These are phyloP conservation scores for Kryptolebias marmoratus DNA, from an alignment of 2,113 vertebrate genomes.

Conservation along the genomic window DNA sequence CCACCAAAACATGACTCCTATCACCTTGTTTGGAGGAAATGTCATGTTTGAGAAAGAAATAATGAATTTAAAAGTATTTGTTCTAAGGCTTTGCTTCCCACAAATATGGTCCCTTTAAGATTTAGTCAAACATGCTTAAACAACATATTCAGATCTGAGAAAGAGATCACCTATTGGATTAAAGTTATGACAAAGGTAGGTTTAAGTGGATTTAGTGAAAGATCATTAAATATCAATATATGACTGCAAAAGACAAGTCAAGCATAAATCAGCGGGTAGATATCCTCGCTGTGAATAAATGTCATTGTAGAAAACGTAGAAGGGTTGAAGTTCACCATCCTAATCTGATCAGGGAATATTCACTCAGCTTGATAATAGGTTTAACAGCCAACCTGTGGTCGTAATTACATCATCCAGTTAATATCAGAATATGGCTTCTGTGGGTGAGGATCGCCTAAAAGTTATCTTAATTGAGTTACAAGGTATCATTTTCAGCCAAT, in stretches of 20 bases:
- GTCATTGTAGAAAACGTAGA: conserved; percentile 52
- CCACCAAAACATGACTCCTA: conserved; percentile 22
- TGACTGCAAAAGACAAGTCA: conserved; percentile 55
- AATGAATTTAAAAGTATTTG: conserved; percentile 38
- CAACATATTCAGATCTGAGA: background rate
- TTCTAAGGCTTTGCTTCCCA: background rate
- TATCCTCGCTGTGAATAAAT: conserved; percentile 45
- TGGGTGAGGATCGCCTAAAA: conserved; percentile 69
- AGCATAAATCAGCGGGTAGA: conserved; percentile 51
- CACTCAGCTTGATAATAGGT: conserved; percentile 74
- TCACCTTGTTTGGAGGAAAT: conserved; percentile 10
- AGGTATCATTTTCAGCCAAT: conserved; percentile 76
- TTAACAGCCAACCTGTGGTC: conserved; percentile 78
- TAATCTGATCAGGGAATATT: conserved; percentile 79
- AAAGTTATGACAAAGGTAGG: conserved; percentile 20
- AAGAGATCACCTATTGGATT: background rate
- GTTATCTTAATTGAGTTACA: conserved; percentile 72
- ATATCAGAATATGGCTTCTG: conserved; percentile 75
- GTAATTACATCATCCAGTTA: conserved; percentile 82
- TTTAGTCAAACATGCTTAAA: background rate
- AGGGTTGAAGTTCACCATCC: conserved; percentile 64
- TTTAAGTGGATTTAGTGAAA: conserved; percentile 30
- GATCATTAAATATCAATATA: conserved; percentile 31
- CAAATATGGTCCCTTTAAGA: conserved; percentile 14
- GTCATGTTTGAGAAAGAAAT: background rate